phyloP scores from a whole-genome alignment of 2,888 invertebrate species.

The Piscicola geometra region DNA sequence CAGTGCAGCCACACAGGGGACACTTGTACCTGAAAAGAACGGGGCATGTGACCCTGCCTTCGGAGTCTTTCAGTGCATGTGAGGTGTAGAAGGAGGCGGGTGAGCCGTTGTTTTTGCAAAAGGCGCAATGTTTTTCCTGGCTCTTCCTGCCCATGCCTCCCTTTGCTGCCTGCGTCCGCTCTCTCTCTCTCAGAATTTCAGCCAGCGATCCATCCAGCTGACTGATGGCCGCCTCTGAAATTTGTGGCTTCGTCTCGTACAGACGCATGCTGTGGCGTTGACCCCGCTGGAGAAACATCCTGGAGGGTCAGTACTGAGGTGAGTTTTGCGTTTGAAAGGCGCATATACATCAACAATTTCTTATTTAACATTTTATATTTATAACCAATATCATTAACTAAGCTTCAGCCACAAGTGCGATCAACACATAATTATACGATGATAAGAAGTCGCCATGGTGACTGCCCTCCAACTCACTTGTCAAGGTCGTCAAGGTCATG shows the following conservation, averaged over 20 bases:
- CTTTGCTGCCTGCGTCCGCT: background rate
- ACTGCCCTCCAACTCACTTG: too few species aligned
- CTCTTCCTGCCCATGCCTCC: background rate
- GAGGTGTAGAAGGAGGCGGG: conserved; percentile 62
- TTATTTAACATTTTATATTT: background rate
- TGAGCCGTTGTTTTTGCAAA: conserved; percentile 74
- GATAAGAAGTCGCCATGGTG: too few species aligned
- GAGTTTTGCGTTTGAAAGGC: background rate
- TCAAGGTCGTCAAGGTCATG: background rate
- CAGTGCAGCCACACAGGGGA: conserved; percentile 66
- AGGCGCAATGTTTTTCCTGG: conserved; percentile 60
- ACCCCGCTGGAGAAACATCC: background rate
- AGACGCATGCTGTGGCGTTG: background rate
- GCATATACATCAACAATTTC: too few species aligned
- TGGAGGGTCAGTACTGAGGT: too few species aligned
- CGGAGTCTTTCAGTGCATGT: conserved; percentile 64
- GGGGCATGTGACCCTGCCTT: conserved; percentile 66
- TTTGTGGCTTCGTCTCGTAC: background rate
- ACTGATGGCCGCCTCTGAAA: background rate
- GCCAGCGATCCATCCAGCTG: background rate
- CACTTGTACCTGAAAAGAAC: conserved; percentile 68
- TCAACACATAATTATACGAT: too few species aligned
- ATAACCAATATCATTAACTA: background rate
- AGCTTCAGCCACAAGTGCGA: too few species aligned
- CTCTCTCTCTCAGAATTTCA: conserved; percentile 6